Base-by-base conservation (phyloP, 2,113 vertebrate genomes). In the Chaetodon auriga region DNA sequence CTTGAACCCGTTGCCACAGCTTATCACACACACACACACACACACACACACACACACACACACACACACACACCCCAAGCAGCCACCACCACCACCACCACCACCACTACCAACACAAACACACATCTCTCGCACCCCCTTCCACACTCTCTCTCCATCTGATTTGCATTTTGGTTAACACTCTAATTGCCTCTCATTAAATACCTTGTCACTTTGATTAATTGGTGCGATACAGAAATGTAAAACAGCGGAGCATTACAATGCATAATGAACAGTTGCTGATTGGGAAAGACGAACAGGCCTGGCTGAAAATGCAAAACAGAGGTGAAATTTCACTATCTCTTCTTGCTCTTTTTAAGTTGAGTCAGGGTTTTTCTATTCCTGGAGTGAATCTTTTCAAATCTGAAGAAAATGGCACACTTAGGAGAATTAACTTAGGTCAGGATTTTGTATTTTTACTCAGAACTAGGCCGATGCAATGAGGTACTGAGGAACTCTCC, bases 171-270 rank as follows among this genome's bases (percentile, higher is more conserved):
- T 94, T 87, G 80, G 90, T 91, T 94, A 94, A 92, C 91, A 90
- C 87, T 88, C 89, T 94, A 94, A 94, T 94, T 94, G 94, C 87
- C 90, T 92, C 93, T 91, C 91, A 93, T 94, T 93, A 93, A 92
- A 90, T 92, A 92, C 85, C 90, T 90, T 94, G 94, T 94, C 92
- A 92, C 86, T 92, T 93, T 94, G 93, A 94, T 94, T 93, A 92
- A 94, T 94, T 93, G 90, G 90, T 60, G 90, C 64, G 77, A 90
- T 91, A 73, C 86, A 75, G 88, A 92, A 94, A 92, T 93, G 92
- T 89, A 92, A 94, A 94, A 91, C 87, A 91, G 90, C 86, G 53
- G 51, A 78, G 81, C 70, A 46, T 73, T 62, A 78, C 86, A 76
- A 87, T 83, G 82, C 85, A 82, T 25, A 71, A 68, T 62, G 81